Percentiles rank a stretch among this genome's conserved stretches.
Evolutionary conservation across 2,797 vertebrate genomes (phyloP).

Genomic region (Ctenosaura bakeri): DNA sequence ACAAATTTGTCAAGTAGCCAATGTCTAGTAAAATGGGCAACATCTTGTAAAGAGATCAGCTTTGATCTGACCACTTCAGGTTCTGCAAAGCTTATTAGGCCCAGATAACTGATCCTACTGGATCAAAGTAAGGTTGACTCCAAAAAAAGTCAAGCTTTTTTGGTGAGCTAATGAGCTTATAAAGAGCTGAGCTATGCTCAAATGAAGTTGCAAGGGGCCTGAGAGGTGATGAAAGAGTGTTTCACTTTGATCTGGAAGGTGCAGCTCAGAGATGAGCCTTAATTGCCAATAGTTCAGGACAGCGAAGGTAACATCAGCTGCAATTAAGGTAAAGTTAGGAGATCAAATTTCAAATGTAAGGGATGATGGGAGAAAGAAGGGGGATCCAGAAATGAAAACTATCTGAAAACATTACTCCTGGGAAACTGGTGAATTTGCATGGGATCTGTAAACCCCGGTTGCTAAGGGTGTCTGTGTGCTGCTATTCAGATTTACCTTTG

Average conservation of each 20-base stretch:
- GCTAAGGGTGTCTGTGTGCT: too few relatives aligned
- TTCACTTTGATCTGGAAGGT: constrained; percentile 23
- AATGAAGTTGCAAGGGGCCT: background rate
- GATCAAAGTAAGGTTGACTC: background rate
- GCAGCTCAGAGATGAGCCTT: background rate
- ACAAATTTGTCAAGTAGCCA: background rate
- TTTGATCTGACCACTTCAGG: background rate
- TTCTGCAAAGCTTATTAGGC: background rate
- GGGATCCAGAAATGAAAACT: background rate
- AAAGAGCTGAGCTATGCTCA: background rate
- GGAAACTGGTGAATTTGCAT: too few relatives aligned
- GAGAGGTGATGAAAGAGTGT: background rate
- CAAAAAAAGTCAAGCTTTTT: background rate
- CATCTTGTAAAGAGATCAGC: background rate
- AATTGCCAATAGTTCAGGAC: background rate
- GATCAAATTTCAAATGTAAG: background rate
- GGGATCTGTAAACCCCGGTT: background rate
- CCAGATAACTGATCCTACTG: background rate
- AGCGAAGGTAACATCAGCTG: background rate
- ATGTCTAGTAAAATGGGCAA: background rate
- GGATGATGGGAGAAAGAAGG: background rate
- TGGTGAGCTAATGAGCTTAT: background rate
- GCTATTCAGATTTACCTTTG: background rate
- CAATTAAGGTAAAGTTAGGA: background rate
- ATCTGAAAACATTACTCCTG: background rate